Evolutionary conservation across 2,888 invertebrate species (phyloP), one percentile per base, ranked within the genome.

Genomic region (Sarcophaga caerulescens): DNA sequence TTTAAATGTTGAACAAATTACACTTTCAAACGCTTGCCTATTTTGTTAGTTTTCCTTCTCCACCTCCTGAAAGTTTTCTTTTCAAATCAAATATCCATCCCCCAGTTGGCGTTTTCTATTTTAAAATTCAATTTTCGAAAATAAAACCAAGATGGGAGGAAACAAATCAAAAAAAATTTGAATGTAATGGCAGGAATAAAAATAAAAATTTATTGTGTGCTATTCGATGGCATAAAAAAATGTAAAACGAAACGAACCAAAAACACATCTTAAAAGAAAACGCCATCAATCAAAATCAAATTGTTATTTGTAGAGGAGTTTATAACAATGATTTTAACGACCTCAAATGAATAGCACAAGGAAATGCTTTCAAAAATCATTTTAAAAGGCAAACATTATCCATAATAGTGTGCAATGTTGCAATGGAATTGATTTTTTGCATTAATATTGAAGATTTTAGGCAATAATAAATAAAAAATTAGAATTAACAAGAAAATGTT

Each of bases 201-300:
- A 52, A 52, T 52, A 52, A 52, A 52, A 52, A 52, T 52, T 52
- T 52, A 52, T 12, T 52, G 17, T 14, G 52, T 52, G 52, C 17
- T 52, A 52, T 52, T 8, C 14, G 14, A 52, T 52, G 52, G 17
- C 52, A 52, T 12, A 52, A 35, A 35, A 35, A 35, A 35, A 35
- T 5, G 35, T 1, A 35, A 35, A 35, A 8, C 10, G 23, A 21
- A 57, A 17, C 35, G 8, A 35, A 35, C 2, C 35, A 35, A 35
- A 35, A 35, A 69, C 59, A 68, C 52, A 77, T 83, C 68, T 78
- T n/a, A 44, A 21, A 74, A 65, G 45, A 81, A 84, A 52, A 84
- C 81, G 84, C 86, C 86, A 86, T 86, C 86, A 86, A 86, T 86
- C 86, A 86, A 86, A 86, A 77, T 86, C 86, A 86, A 86, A 86